Conservation (phyloP, 2,888 invertebrate species). For the Horisme vitalbata region DNA sequence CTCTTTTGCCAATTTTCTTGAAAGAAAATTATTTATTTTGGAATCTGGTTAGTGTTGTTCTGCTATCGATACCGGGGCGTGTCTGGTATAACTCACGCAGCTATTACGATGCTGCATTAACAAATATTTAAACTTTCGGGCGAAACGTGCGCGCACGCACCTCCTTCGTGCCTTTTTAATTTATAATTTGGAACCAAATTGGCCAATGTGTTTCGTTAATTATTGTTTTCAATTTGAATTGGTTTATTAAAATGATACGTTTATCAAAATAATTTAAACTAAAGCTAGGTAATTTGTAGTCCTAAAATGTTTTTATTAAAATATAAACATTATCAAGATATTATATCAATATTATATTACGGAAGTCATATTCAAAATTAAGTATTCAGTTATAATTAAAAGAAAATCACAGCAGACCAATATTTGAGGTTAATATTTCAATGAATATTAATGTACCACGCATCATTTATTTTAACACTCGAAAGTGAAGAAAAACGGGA, state of each 20-base stretch:
- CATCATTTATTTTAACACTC: slow-evolving; percentile 27
- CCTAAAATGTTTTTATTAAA: too few species aligned
- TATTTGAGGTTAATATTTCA: slow-evolving; percentile 22
- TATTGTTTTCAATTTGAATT: slow-evolving; percentile 23
- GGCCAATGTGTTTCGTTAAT: slow-evolving; percentile 30
- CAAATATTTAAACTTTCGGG: slow-evolving; percentile 70
- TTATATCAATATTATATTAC: not conserved
- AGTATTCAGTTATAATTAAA: slow-evolving; percentile 19
- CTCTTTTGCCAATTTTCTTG: too few species aligned
- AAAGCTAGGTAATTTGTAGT: too few species aligned
- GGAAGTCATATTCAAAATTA: slow-evolving; percentile 9
- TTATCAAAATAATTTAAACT: too few species aligned
- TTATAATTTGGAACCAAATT: slow-evolving; percentile 29
- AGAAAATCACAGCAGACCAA: slow-evolving; percentile 16
- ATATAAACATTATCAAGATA: too few species aligned
- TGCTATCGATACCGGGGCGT: slow-evolving; percentile 51
- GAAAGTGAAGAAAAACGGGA: slow-evolving; percentile 27
- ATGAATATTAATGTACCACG: slow-evolving; percentile 24
- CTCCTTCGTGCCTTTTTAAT: slow-evolving; percentile 31
- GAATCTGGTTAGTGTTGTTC: slow-evolving; percentile 15
- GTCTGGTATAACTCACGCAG: slow-evolving; percentile 46
- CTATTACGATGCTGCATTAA: slow-evolving; percentile 59
- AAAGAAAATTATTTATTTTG: not conserved
- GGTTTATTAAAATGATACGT: too few species aligned
- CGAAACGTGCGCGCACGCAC: slow-evolving; percentile 46